Percentiles rank a stretch among this genome's conserved stretches.
phyloP scores from a whole-genome alignment of 1,140 invertebrate species.

The Platyscapa corneri region DNA sequence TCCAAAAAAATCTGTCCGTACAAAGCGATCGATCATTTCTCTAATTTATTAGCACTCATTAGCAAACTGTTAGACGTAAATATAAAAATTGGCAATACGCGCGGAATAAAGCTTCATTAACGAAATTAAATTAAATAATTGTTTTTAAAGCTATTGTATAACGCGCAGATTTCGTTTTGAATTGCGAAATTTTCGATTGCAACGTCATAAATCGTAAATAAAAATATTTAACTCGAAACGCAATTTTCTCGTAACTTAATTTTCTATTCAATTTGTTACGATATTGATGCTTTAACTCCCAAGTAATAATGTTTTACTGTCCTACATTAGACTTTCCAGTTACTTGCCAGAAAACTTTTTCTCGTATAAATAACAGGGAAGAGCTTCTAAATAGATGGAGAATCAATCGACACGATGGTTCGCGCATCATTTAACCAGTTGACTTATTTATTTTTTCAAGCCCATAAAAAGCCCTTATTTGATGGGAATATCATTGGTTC shows the following conservation, averaged over 20 bases:
- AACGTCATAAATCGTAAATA: too few relatives aligned
- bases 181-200: too few relatives aligned
- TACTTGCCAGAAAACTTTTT: constrained; percentile 16
- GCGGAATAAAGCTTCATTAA: too few relatives aligned
- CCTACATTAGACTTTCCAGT: background rate
- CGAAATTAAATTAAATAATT: too few relatives aligned
- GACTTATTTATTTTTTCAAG: constrained; percentile 18
- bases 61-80: too few relatives aligned
- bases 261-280: background rate
- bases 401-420: constrained; percentile 10
- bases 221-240: background rate
- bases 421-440: background rate
- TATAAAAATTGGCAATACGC: too few relatives aligned
- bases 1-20: too few relatives aligned
- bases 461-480: background rate
- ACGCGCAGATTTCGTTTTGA: too few relatives aligned
- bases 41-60: too few relatives aligned
- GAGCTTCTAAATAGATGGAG: constrained; percentile 9
- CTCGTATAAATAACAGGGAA: constrained; percentile 10
- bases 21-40: too few relatives aligned
- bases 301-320: background rate
- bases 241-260: background rate
- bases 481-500: constrained; percentile 9
- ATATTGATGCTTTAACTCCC: background rate
- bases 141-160: too few relatives aligned